phyloP scores from a whole-genome alignment of 2,797 vertebrate genomes.

The Gymnocypris eckloni region DNA sequence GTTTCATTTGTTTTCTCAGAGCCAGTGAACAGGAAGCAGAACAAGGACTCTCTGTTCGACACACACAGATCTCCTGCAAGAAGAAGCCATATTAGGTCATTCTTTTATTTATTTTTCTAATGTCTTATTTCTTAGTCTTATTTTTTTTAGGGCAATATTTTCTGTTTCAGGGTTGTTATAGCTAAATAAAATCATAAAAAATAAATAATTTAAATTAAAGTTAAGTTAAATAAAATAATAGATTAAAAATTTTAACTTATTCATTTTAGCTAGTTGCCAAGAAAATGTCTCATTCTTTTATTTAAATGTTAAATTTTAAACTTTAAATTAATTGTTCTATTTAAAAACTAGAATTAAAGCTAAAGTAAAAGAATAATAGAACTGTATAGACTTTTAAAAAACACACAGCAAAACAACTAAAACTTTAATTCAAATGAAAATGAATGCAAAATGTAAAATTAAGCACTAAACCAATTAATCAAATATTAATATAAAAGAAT shows the following conservation, averaged over 20 bases:
- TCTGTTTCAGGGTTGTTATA: neutral
- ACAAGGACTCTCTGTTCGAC: conserved; percentile 94
- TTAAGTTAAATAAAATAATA: neutral
- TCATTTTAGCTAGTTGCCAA: neutral
- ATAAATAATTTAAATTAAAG: neutral
- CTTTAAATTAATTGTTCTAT: neutral
- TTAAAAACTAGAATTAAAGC: neutral
- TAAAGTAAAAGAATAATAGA: neutral
- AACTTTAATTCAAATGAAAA: neutral
- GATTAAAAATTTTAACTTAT: neutral
- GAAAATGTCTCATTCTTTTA: neutral
- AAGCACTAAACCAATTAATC: neutral
- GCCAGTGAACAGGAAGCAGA: conserved; percentile 97
- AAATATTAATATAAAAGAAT: neutral
- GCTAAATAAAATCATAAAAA: neutral
- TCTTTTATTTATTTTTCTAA: neutral
- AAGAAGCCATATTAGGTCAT: conserved; percentile 95
- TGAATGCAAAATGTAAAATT: neutral
- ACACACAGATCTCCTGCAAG: conserved; percentile 97
- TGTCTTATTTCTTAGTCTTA: neutral
- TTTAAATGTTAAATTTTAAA: neutral
- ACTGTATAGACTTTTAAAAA: neutral
- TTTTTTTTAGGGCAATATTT: neutral
- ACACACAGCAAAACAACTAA: neutral
- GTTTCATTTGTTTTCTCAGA: conserved; percentile 74